These are phyloP conservation scores for Saccostrea cuccullata DNA, from an alignment of 1,140 invertebrate species.

Conservation along the genomic window DNA sequence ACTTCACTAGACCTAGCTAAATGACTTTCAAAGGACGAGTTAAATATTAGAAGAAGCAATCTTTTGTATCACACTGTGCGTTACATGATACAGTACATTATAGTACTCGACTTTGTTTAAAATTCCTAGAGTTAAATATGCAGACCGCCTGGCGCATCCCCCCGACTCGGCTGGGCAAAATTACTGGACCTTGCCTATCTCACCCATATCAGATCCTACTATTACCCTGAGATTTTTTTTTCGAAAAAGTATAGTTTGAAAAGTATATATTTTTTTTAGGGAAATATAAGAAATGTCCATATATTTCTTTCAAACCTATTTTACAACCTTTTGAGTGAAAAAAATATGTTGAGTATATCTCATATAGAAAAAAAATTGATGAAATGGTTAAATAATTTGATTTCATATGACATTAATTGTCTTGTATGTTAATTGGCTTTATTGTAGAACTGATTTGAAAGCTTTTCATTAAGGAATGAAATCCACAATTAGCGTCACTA, in stretches of 20 bases:
- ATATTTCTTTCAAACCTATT: no score
- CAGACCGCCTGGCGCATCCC: slow-evolving; percentile 22
- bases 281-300: no score
- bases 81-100: background rate
- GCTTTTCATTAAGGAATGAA: background rate
- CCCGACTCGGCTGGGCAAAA: background rate
- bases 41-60: no score
- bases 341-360: no score
- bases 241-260: no score
- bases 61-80: background rate
- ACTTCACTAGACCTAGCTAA: no score
- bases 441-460: background rate
- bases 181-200: slow-evolving; percentile 10
- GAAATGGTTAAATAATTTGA: no score
- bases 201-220: background rate
- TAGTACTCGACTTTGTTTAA: background rate
- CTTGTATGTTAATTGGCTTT: background rate
- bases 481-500: background rate
- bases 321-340: no score
- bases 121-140: background rate
- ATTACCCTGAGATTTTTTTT: background rate
- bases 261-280: no score
- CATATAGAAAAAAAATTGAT: no score
- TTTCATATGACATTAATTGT: no score
- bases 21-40: no score